A percentile compares a stretch with the other conserved stretches of the same genome.
Conservation (phyloP, 2,797 vertebrate genomes). For the Oreochromis mossambicus region DNA sequence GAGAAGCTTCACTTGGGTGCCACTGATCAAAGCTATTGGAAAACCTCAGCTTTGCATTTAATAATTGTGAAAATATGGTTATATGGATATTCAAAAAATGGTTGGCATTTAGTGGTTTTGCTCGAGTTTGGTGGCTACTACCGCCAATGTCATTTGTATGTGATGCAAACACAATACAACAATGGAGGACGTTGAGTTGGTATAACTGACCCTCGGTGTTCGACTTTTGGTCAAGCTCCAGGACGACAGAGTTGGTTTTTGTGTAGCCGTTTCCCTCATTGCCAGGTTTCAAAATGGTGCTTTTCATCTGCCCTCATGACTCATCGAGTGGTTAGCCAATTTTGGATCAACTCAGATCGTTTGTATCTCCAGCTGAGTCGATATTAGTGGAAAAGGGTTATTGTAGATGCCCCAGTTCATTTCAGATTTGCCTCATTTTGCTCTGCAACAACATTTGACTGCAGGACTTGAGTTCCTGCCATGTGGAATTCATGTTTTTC, state of each 20-base stretch:
- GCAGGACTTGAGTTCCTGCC: rapidly evolving
- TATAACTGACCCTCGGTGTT: rapidly evolving
- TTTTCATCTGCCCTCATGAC: background rate
- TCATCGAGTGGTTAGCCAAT: background rate
- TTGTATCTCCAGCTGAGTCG: background rate
- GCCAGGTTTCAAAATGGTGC: background rate
- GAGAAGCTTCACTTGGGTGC: background rate
- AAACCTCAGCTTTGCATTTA: background rate
- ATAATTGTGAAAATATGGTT: background rate
- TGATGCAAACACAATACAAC: background rate
- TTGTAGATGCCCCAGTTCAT: background rate
- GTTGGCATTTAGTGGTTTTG: background rate
- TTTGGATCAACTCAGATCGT: background rate
- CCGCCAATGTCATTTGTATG: background rate
- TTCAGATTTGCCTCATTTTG: background rate
- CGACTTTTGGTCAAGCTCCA: background rate
- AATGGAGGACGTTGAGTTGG: background rate
- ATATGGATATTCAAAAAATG: background rate
- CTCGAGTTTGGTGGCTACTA: background rate
- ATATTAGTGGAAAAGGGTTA: background rate
- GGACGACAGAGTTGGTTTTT: background rate
- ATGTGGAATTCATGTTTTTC: background rate
- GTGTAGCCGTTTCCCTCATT: rapidly evolving
- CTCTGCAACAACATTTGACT: background rate
- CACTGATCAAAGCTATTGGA: background rate